A percentile compares a stretch with the other conserved stretches of the same genome.
phyloP scores from a whole-genome alignment of 2,797 vertebrate genomes.

The Bovichtus diacanthus region DNA sequence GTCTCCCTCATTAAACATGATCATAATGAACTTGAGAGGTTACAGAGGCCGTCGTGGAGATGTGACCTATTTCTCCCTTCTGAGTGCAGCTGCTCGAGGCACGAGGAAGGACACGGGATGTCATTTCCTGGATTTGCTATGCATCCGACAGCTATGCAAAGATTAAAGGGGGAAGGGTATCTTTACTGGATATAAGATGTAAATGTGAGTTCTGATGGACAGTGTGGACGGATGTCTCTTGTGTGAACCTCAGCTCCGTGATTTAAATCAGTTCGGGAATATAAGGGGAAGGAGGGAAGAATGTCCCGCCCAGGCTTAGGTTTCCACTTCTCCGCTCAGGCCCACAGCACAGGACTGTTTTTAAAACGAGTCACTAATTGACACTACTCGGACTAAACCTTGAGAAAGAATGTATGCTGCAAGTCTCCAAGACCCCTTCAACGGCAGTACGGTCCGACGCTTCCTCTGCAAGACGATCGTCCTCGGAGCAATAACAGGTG shows the following conservation, averaged over 20 bases:
- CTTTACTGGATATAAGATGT: conserved; percentile 15
- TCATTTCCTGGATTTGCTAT: conserved; percentile 41
- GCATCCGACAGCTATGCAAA: conserved; percentile 22
- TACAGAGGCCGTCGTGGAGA: conserved; percentile 44
- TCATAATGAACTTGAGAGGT: conserved; percentile 65
- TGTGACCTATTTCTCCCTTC: conserved; percentile 66
- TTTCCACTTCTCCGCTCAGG: background rate
- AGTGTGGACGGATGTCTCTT: conserved; percentile 10
- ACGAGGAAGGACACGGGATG: conserved; percentile 5
- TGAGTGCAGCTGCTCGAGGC: conserved; percentile 54
- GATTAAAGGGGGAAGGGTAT: conserved; percentile 9
- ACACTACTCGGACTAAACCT: background rate
- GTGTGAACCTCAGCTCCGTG: conserved; percentile 11
- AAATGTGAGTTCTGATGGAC: conserved; percentile 29
- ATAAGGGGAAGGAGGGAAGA: background rate
- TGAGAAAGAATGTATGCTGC: background rate
- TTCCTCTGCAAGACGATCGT: background rate
- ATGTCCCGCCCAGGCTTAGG: background rate
- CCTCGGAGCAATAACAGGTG: background rate
- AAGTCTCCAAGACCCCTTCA: background rate
- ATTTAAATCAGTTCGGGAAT: background rate
- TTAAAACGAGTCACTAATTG: background rate
- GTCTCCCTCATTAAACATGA: conserved; percentile 60
- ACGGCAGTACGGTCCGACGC: background rate
- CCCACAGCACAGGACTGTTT: background rate